Percentiles rank a stretch among this genome's conserved stretches.
phyloP scores from a whole-genome alignment of 1,140 invertebrate species.

The Temnothorax longispinosus region DNA sequence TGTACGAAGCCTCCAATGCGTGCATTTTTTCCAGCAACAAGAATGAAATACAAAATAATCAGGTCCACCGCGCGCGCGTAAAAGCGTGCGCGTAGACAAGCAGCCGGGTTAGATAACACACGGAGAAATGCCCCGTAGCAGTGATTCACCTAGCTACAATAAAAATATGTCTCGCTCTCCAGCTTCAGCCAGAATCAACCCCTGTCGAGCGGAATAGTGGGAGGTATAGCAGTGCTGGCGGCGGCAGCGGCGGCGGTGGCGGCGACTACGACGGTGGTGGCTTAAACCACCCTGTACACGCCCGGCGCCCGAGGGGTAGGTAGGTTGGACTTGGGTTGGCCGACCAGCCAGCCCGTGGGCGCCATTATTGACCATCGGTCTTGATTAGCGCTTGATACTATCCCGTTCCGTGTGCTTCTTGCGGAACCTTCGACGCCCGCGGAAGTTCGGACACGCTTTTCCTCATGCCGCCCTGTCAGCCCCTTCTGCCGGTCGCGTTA shows the following conservation, averaged over 20 bases:
- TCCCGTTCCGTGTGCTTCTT: slow-evolving; percentile 47
- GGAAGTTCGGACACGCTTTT: slow-evolving; percentile 35
- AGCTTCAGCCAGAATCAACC: slow-evolving; percentile 78
- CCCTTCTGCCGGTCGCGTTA: slow-evolving; percentile 5
- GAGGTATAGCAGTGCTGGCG: slow-evolving; percentile 9
- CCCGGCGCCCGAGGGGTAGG: slow-evolving; percentile 67
- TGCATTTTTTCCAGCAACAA: neutral
- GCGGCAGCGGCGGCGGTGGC: slow-evolving; percentile 76
- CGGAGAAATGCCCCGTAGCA: slow-evolving; percentile 60
- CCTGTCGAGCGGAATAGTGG: slow-evolving; percentile 77
- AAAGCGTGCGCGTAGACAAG: neutral
- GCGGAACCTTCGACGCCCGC: slow-evolving; percentile 46
- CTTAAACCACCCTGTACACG: slow-evolving; percentile 71
- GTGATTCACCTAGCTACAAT: slow-evolving; percentile 80
- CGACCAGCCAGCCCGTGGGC: slow-evolving; percentile 70
- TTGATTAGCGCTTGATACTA: slow-evolving; percentile 72
- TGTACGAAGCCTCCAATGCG: neutral
- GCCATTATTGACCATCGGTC: slow-evolving; percentile 79
- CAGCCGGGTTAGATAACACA: slow-evolving; percentile 38
- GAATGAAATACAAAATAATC: slow-evolving; percentile 1
- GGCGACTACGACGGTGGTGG: slow-evolving; percentile 75
- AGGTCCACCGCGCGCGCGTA: neutral
- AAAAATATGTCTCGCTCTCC: slow-evolving; percentile 77
- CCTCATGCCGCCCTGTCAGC: neutral
- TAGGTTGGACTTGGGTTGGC: slow-evolving; percentile 67